Evolutionary conservation across 1,140 invertebrate species (phyloP).

Genomic region (Trypoxylus dichotomus): DNA sequence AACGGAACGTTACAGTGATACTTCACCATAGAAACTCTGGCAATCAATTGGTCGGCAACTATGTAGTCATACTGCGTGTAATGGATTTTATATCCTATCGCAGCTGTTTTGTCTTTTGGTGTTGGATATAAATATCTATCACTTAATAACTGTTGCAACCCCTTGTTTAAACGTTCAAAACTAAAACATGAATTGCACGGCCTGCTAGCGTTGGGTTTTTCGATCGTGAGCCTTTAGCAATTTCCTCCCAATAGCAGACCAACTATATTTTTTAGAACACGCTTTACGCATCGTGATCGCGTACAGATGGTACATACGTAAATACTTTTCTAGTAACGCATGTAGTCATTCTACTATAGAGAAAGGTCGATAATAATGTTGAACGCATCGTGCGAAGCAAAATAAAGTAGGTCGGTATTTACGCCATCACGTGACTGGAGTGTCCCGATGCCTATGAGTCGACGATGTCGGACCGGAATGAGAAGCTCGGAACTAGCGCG

Average conservation of each 20-base stretch:
- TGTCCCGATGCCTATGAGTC: background rate
- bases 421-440: background rate
- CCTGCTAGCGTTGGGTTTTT: background rate
- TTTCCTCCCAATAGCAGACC: background rate
- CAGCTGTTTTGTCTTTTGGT: too few species aligned
- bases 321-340: background rate
- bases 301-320: background rate
- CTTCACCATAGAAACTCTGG: too few species aligned
- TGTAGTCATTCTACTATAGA: background rate
- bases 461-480: conserved; percentile 3
- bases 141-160: too few species aligned
- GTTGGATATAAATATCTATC: too few species aligned
- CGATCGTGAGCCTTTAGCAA: background rate
- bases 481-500: background rate
- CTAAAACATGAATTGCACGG: background rate
- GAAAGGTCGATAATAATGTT: conserved; percentile 16
- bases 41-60: too few species aligned
- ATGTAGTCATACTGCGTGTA: too few species aligned
- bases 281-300: background rate
- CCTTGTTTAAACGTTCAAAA: background rate
- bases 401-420: background rate
- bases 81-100: too few species aligned
- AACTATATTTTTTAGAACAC: background rate
- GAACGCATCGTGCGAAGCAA: background rate
- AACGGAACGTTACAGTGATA: too few species aligned